phyloP scores from a whole-genome alignment of 2,797 vertebrate genomes.

The Acanthurus tractus region DNA sequence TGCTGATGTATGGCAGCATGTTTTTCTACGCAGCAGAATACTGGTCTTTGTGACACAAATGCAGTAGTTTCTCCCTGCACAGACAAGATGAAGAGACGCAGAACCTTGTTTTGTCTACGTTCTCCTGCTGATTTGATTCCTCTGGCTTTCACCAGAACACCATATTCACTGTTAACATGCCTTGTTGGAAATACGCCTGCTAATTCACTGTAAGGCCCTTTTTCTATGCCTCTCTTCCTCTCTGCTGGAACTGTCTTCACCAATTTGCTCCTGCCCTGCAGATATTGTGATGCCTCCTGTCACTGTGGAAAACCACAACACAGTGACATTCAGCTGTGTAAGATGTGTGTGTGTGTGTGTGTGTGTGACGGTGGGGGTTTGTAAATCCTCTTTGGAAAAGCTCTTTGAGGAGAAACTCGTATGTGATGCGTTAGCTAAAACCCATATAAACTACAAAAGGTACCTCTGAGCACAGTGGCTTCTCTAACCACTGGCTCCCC shows the following conservation, averaged over 20 bases:
- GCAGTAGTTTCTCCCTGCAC: conserved; percentile 19
- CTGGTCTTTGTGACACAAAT: neutral
- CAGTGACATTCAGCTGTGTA: conserved; percentile 29
- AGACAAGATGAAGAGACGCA: conserved; percentile 37
- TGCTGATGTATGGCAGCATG: conserved; percentile 15
- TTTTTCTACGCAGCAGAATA: conserved; percentile 20
- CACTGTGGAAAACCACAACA: conserved; percentile 61
- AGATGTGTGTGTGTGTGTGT: conserved; percentile 23
- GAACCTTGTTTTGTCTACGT: neutral
- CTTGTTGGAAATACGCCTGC: conserved; percentile 48
- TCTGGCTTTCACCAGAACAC: conserved; percentile 13
- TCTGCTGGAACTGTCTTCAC: conserved; percentile 10
- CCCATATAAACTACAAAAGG: conserved; percentile 20
- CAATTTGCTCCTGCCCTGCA: conserved; percentile 40
- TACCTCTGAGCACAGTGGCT: conserved; percentile 31
- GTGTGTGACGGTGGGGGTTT: conserved; percentile 21
- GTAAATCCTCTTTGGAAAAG: conserved; percentile 44
- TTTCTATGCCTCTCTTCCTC: conserved; percentile 14
- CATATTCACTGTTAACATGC: conserved; percentile 39
- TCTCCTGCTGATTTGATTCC: conserved; percentile 10
- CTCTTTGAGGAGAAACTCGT: conserved; percentile 36
- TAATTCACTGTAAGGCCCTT: conserved; percentile 13
- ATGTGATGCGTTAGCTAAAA: conserved; percentile 55
- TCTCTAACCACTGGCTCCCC: conserved; percentile 43
- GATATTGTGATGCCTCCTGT: conserved; percentile 44